phyloP scores from a whole-genome alignment of 2,797 vertebrate species.

The Salmo trutta region DNA sequence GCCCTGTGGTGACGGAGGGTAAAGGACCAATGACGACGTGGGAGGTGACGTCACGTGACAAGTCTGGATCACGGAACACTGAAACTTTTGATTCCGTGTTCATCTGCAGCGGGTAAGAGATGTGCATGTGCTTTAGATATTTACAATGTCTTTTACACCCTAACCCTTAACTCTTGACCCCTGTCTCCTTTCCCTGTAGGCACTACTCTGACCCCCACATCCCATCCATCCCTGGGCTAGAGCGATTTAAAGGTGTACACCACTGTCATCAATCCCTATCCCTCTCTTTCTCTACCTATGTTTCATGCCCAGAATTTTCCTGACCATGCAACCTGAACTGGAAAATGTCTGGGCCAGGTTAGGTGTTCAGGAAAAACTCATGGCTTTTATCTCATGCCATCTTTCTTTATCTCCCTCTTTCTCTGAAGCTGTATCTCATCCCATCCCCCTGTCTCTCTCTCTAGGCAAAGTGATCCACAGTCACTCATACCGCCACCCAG shows the following conservation, averaged over 20 bases:
- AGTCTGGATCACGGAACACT: conserved; percentile 43
- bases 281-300: background rate
- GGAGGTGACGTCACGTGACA: conserved; percentile 70
- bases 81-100: conserved; percentile 73
- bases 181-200: conserved; percentile 49
- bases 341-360: too few species aligned
- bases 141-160: too few species aligned
- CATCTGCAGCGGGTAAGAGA: conserved; percentile 72
- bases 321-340: too few species aligned
- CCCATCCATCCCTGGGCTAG: conserved; percentile 74
- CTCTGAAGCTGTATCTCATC: background rate
- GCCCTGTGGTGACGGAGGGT: conserved; percentile 47
- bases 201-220: conserved; percentile 78
- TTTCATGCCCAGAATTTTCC: too few species aligned
- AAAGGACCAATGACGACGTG: conserved; percentile 54
- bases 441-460: conserved; percentile 4
- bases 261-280: background rate
- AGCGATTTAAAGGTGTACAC: conserved; percentile 75
- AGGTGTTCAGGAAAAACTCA: too few species aligned
- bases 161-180: conserved; percentile 19
- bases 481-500: conserved; percentile 71
- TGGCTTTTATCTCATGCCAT: too few species aligned
- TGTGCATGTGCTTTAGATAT: conserved; percentile 6
- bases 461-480: conserved; percentile 77
- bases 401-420: conserved; percentile 6